These are phyloP conservation scores for Corvus hawaiiensis DNA, from an alignment of 2,113 vertebrate species.

Conservation along the genomic window DNA sequence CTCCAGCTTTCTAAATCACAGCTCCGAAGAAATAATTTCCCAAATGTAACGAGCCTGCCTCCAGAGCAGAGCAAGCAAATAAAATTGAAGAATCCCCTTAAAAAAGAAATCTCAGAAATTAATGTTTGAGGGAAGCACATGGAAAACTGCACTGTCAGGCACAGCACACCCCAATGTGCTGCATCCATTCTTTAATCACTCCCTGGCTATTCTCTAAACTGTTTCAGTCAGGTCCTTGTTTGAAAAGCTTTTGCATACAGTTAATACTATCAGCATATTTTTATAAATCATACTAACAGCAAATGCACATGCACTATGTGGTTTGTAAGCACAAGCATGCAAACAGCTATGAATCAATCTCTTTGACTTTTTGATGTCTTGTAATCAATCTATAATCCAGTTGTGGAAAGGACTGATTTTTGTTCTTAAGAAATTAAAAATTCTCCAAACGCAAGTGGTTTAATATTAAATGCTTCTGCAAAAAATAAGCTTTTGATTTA, in stretches of 20 bases:
- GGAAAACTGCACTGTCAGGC: not conserved
- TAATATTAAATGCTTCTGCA: not conserved
- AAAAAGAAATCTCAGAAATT: not conserved
- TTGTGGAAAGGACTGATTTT: not conserved
- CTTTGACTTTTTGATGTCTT: not conserved
- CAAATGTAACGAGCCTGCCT: not conserved
- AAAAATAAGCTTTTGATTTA: slow-evolving; percentile 29
- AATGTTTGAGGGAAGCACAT: not conserved
- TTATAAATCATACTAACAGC: not conserved
- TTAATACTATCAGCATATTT: not conserved
- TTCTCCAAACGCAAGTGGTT: not conserved
- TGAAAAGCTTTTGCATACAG: not conserved
- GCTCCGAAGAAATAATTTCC: not conserved
- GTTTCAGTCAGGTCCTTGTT: not conserved
- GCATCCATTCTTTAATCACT: not conserved
- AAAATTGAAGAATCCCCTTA: not conserved
- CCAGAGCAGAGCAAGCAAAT: not conserved
- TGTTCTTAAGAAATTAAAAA: slow-evolving; percentile 19
- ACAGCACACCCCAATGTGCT: not conserved
- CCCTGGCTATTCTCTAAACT: not conserved
- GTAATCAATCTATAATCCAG: not conserved
- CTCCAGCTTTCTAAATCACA: not conserved
- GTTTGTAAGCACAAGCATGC: not conserved
- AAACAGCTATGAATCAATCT: slow-evolving; percentile 1
- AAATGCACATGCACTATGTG: not conserved